Conservation (phyloP, 1,140 invertebrate genomes). For the Pogonognathellus flavescens region DNA sequence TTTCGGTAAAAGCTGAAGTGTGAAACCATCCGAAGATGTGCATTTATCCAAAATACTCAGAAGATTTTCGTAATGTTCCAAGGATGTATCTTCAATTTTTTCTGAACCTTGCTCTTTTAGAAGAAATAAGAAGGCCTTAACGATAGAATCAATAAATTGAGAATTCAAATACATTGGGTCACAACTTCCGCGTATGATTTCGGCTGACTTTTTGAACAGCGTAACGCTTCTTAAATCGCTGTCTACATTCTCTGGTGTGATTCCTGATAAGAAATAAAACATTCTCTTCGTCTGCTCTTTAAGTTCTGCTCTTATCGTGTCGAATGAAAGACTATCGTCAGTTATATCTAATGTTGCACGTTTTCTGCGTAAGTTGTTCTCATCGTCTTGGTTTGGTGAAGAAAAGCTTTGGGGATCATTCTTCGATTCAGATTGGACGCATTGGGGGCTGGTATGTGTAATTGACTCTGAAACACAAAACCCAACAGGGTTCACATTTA, state of each 20-base stretch:
- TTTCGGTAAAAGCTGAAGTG: background rate
- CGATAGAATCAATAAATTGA: conserved; percentile 28
- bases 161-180: conserved; percentile 48
- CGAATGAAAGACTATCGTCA: background rate
- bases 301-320: background rate
- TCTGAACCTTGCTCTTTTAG: conserved; percentile 57
- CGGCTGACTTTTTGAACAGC: conserved; percentile 41
- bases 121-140: conserved; percentile 53
- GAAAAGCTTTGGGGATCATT: too few relatives aligned
- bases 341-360: background rate
- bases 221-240: conserved; percentile 23
- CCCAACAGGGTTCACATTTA: too few relatives aligned
- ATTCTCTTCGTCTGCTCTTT: conserved; percentile 55
- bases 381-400: background rate
- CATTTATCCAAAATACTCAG: background rate
- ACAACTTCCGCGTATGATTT: conserved; percentile 51
- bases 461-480: background rate
- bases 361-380: background rate
- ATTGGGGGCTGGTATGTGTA: background rate
- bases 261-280: conserved; percentile 56
- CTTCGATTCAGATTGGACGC: too few relatives aligned
- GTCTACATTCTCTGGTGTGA: conserved; percentile 43
- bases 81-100: conserved; percentile 24
- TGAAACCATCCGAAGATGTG: background rate
- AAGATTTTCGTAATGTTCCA: conserved; percentile 4